Evolutionary conservation across 2,797 vertebrate species (phyloP).

Genomic region (Emys orbicularis): DNA sequence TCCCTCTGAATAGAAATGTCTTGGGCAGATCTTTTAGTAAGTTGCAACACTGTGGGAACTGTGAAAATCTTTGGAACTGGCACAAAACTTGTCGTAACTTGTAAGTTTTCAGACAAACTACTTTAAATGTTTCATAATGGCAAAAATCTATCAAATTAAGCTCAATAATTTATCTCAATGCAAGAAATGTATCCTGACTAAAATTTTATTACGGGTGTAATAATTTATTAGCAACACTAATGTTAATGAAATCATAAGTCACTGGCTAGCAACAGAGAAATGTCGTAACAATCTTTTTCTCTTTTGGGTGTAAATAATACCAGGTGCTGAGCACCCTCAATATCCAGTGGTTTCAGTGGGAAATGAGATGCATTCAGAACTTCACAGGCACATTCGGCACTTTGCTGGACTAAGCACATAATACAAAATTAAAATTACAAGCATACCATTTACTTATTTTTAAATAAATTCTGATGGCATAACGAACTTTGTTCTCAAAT

Average conservation of each 20-base stretch:
- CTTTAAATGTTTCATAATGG: neutral
- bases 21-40: neutral
- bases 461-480: neutral
- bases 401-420: neutral
- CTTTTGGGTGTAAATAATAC: neutral
- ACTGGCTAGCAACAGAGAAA: neutral
- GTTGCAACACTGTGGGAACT: fast-evolving
- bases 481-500: neutral
- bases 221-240: neutral
- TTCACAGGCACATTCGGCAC: neutral
- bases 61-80: neutral
- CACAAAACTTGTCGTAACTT: neutral
- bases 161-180: neutral
- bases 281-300: fast-evolving
- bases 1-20: neutral
- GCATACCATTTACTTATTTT: neutral
- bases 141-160: neutral
- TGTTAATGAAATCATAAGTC: neutral
- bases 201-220: neutral
- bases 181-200: neutral
- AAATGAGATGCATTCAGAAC: neutral
- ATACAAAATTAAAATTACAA: neutral
- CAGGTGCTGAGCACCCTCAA: neutral
- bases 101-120: neutral
- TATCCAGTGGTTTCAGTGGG: neutral